Evolutionary conservation across 2,797 vertebrate genomes (phyloP).

Genomic region (Myotis planiceps): DNA sequence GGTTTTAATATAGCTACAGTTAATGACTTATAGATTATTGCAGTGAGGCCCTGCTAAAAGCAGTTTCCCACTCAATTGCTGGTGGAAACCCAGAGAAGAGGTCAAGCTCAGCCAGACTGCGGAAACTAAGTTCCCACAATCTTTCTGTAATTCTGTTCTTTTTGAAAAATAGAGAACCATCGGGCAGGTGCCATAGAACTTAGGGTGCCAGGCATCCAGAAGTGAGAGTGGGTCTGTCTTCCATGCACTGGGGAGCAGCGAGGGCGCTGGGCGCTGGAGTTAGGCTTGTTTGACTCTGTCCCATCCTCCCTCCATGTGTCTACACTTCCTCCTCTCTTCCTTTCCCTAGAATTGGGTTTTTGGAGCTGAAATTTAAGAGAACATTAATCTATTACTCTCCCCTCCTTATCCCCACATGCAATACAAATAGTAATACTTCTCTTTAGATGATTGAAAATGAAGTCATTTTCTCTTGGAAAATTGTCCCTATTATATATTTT

Average conservation of each 20-base stretch:
- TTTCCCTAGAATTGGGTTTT: background rate
- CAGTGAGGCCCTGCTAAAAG: background rate
- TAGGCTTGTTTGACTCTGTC: background rate
- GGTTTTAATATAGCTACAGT: constrained; percentile 61
- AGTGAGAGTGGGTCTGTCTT: fast-evolving
- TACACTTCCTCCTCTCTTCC: background rate
- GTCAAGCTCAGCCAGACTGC: background rate
- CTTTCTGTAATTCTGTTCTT: background rate
- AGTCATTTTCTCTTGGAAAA: background rate
- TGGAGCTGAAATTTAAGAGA: background rate
- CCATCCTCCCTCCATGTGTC: background rate
- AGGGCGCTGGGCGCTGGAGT: fast-evolving
- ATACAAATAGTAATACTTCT: background rate
- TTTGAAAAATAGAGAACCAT: background rate
- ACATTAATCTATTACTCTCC: too few species aligned
- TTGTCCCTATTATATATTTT: background rate
- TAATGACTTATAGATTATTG: constrained; percentile 41
- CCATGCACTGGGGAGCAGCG: fast-evolving
- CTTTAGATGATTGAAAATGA: background rate
- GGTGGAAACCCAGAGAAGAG: background rate
- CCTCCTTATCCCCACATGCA: background rate
- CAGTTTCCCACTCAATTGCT: background rate
- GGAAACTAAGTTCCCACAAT: background rate
- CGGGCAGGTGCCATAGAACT: background rate
- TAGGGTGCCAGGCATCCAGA: fast-evolving